Evolutionary conservation across 2,113 vertebrate species (phyloP).

Genomic region (Anthoscopus minutus): DNA sequence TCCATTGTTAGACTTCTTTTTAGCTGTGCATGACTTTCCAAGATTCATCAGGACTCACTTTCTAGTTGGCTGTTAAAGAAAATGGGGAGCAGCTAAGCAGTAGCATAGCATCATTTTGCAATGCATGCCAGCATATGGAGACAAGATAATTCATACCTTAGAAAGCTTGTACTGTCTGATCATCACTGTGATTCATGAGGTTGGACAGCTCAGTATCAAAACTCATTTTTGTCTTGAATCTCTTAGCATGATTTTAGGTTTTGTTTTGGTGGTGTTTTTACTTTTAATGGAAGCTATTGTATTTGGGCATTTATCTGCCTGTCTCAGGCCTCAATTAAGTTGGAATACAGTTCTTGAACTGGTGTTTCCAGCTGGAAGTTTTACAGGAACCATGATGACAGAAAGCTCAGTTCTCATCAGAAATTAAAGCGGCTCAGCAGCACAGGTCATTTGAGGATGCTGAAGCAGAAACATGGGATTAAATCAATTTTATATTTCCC

Average conservation of each 20-base stretch:
- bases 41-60: neutral
- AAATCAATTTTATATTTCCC: constrained; percentile 48
- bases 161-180: neutral
- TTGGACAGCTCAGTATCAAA: neutral
- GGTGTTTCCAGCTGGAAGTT: neutral
- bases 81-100: neutral
- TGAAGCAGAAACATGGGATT: constrained; percentile 16
- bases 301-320: neutral
- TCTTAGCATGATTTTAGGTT: neutral
- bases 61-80: neutral
- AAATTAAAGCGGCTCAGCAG: neutral
- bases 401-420: neutral
- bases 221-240: neutral
- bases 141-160: neutral
- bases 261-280: neutral
- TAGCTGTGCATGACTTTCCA: neutral
- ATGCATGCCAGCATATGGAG: neutral
- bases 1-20: neutral
- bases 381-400: neutral
- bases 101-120: neutral
- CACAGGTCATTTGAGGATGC: constrained; percentile 49
- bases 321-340: neutral
- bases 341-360: neutral
- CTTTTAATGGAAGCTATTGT: neutral
- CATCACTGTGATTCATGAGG: neutral